A percentile compares a stretch with the other conserved stretches of the same genome.
phyloP scores from a whole-genome alignment of 2,888 invertebrate genomes.

The Metopia argyrocephala region DNA sequence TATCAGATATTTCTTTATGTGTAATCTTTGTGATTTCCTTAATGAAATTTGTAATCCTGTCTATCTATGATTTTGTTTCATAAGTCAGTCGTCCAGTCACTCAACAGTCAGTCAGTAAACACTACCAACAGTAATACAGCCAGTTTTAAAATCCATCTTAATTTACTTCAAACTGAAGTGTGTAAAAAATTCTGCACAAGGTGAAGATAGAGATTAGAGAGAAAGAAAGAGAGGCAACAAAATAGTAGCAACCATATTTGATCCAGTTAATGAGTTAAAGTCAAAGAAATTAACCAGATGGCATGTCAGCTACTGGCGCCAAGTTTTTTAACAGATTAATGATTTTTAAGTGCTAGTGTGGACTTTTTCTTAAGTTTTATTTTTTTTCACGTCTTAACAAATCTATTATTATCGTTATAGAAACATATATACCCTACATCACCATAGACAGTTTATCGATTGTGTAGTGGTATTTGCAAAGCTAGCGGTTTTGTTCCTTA shows the following conservation, averaged over 20 bases:
- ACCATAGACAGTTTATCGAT: background rate
- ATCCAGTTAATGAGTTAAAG: slow-evolving; percentile 10
- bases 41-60: slow-evolving; percentile 32
- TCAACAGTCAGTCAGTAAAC: background rate
- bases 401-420: slow-evolving; percentile 1
- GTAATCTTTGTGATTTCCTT: background rate
- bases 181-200: slow-evolving; percentile 28
- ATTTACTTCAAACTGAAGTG: slow-evolving; percentile 40
- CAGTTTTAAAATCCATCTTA: slow-evolving; percentile 33
- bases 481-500: too few species aligned
- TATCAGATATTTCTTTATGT: background rate
- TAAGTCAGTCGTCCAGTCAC: slow-evolving; percentile 27
- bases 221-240: background rate
- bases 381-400: slow-evolving; percentile 12
- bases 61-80: background rate
- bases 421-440: too few species aligned
- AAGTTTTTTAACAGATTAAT: slow-evolving; percentile 42
- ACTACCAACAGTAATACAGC: slow-evolving; percentile 9
- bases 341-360: slow-evolving; percentile 24
- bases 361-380: slow-evolving; percentile 3
- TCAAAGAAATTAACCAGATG: slow-evolving; percentile 26
- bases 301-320: slow-evolving; percentile 52
- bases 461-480: background rate
- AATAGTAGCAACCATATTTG: slow-evolving; percentile 6
- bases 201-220: background rate